Evolutionary conservation across 2,888 invertebrate genomes (phyloP), one percentile per base, ranked within the genome.

Genomic region (Oxystoma pomonae): DNA sequence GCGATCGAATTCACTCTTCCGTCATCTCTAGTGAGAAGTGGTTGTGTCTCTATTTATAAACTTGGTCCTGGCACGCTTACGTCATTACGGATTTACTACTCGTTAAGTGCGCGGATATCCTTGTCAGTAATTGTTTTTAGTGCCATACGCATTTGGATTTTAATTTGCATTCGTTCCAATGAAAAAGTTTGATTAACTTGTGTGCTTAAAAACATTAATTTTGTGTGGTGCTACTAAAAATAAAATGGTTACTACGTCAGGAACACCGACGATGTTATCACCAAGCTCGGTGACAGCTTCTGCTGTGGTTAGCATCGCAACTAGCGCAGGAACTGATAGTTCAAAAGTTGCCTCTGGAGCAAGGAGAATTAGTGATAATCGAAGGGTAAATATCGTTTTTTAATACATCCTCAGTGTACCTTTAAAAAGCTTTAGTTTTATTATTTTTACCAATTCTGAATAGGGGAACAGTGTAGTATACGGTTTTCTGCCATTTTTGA

Each of bases 321-420:
- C 59, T 5, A 56, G 63, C 5, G 57, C 62, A 1, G 65, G 49
- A 3, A 69, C 67, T 1, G 59, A 49, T 17, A 55, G 59, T n/a
- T 56, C 60, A 1, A 57, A 65, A 16, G n/a, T 7, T 53, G 19
- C 7, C 53, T 3, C 53, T 53, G 53, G 59, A 68, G 61, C 65
- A 1, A 70, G 71, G 55, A 68, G 73, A 56, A 69, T 70, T 57
- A 74, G 72, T 62, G 76, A 76, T 64, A 76, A 74, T 65, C 67
- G 76, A 66, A 73, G 76, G 69, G 76, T 76, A 66, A 72, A 73
- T 71, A 12, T 50, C 12, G 12, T 50, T 50, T n/a, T 50, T 50
- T 50, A 50, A 12, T 12, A 50, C 50, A 12, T 50, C 50, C 50
- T n/a, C n/a, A n/a, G n/a, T n/a, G n/a, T n/a, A n/a, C n/a, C n/a